phyloP scores from a whole-genome alignment of 2,113 vertebrate genomes.

The Antigone vipio region DNA sequence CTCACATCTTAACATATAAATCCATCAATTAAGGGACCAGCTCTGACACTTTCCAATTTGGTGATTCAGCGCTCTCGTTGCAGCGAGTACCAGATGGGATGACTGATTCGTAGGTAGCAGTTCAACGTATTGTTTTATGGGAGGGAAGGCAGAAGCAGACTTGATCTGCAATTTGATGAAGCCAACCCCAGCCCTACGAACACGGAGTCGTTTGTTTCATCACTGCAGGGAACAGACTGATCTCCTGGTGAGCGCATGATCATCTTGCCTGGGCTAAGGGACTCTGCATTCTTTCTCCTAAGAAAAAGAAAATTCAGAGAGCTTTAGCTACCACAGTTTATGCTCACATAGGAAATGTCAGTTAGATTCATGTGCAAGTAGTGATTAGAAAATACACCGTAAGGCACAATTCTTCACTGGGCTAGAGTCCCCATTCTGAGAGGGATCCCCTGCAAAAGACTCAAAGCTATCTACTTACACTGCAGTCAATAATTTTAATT shows the following conservation, averaged over 20 bases:
- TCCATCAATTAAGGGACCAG: background rate
- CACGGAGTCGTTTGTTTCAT: background rate
- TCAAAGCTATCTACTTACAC: background rate
- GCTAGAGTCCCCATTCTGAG: no score
- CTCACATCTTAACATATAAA: background rate
- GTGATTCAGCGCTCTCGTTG: background rate
- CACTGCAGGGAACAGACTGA: background rate
- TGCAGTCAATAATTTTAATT: background rate
- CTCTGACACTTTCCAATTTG: background rate
- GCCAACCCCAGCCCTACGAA: background rate
- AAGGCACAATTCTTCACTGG: background rate
- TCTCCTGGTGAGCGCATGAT: background rate
- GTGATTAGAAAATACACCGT: background rate
- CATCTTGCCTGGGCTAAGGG: fast-evolving
- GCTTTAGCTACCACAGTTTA: background rate
- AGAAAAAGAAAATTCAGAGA: background rate
- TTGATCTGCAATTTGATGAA: background rate
- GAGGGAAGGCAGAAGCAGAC: background rate
- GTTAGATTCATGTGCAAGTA: background rate
- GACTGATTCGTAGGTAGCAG: background rate
- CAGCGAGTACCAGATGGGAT: background rate
- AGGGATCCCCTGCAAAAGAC: background rate
- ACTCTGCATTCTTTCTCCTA: background rate
- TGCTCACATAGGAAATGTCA: background rate
- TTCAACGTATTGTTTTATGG: background rate